Base-by-base conservation (phyloP, 2,888 invertebrate genomes). In the Platycheirus albimanus region DNA sequence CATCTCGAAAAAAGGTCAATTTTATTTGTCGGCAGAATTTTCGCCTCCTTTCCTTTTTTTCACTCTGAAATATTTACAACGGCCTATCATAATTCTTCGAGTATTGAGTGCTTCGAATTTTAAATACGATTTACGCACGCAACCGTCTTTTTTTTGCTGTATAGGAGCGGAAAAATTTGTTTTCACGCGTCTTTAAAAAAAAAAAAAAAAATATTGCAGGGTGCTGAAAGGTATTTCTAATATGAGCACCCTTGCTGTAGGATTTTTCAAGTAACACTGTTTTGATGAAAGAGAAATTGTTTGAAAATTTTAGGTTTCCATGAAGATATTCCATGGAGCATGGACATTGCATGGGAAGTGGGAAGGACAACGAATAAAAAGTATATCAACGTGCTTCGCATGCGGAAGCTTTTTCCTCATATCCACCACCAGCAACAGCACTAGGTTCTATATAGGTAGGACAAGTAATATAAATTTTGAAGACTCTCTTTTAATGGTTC, bases 231-330 rank as follows among this genome's bases (percentile, higher is more conserved):
- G 41, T 24, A 58, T 58, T 38, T 66, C 11, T 47, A 36, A 38
- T 47, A 76, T 24, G 61, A 81, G 81, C 77, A 81, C 81, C 81
- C 63, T 72, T 71, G 71, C 81, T 36, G 77, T 41, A 77, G 81
- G 77, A 77, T 81, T 77, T 77, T 77, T 52, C 64, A 81, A 71
- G 77, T 71, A 38, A 77, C 41, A 81, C 81, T 81, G 80, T 66
- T 81, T 66, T 11, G 64, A 28, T 36, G 61, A 52, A 81, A 81
- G 81, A 81, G 81, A 81, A 77, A 64, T 58, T 72, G 38, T 81
- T 47, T 63, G 66, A 81, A 81, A 61, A 70, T 66, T 77, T 77
- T 63, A 41, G 66, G 71, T 49, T 71, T 76, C 76, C 80, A 75
- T 54, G 56, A 75, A 15, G 38, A 54, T 66, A 52, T 81, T 77